Evolutionary conservation across 2,113 vertebrate species (phyloP), one percentile per base, ranked within the genome.

Genomic region (Fregata magnificens): DNA sequence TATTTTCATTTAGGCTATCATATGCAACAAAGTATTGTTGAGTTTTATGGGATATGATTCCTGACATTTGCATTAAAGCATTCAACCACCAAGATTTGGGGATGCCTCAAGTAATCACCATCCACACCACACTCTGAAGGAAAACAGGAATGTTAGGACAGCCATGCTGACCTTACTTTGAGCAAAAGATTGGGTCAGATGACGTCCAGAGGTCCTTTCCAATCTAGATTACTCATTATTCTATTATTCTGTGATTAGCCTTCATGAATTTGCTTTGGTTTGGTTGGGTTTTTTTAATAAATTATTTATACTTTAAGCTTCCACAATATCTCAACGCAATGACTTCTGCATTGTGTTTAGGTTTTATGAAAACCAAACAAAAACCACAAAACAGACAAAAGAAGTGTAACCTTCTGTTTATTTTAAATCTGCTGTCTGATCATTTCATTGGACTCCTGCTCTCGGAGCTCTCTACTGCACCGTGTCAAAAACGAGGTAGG

Each of bases 401-500:
- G 3, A 66, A 82, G 3, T 14, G 2, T 11, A 82, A 55, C 6
- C 5, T 66, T 65, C 7, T 70, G 11, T 24, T 84, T 45, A 19
- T 82, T 79, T 90, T 8, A 76, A 74, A 38, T 67, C 22, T 89
- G 18, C 28, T 80, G 6, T 29, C 31, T 76, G 24, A 76, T 28
- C 2, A 7, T 63, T 61, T 82, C 18, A 21, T 13, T 67, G 9
- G 32, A 10, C 5, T 58, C 52, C n/a, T 45, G 12, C 6, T 91
- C 5, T 40, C 38, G 70, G 14, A 42, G 21, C 11, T 69, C 9
- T 34, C 25, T 56, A 7, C 29, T 22, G 2, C 32, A 34, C 3
- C 2, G 0, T 21, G 34, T 38, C 38, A 79, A 61, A 73, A 86
- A 6, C 0, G 1, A 53, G 4, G 10, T 44, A 28, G 21, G 6